These are phyloP conservation scores for zebrafish (Danio rerio) DNA, from an alignment of 2,113 vertebrate genomes.

Conservation along the genomic window GRCz12tu NC_133176.1:38899001-38899500, in stretches of 20 bases:
- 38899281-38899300: neutral
- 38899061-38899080: no score
- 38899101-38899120: no score
- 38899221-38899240: neutral
- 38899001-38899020: no score
- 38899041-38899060: no score
- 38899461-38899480: slow-evolving; percentile 29
- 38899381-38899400: neutral
- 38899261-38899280: neutral
- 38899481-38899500: neutral
- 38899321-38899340: neutral
- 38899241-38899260: neutral
- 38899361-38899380: slow-evolving; percentile 23
- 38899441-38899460: slow-evolving; percentile 5
- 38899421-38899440: slow-evolving; percentile 2
- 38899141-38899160: no score
- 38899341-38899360: slow-evolving; percentile 6
- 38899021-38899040: no score
- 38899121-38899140: no score
- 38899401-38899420: neutral
- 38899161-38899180: no score
- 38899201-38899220: neutral
- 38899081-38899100: no score
- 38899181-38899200: neutral
- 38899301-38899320: slow-evolving; percentile 13